Conservation (phyloP, 2,888 invertebrate species). For the Ophion costatus region DNA sequence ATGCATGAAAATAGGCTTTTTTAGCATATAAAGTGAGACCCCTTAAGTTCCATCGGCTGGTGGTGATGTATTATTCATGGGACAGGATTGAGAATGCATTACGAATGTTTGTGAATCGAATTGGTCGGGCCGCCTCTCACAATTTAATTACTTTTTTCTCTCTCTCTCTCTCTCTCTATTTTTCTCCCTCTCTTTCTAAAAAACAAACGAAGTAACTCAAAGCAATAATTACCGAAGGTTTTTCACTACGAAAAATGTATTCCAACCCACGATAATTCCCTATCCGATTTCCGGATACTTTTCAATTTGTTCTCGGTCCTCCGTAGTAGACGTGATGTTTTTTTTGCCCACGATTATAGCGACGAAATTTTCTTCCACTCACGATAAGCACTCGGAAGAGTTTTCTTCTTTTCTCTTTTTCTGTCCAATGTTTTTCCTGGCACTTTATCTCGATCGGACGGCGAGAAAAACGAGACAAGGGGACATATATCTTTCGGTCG, state of each 20-base stretch:
- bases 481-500: conserved; percentile 50
- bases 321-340: too few species aligned
- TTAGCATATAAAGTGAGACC: too few species aligned
- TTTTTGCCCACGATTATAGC: too few species aligned
- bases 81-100: conserved; percentile 55
- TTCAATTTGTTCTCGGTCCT: too few species aligned
- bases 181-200: too few species aligned
- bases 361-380: background rate
- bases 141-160: background rate
- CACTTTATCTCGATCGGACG: conserved; percentile 30
- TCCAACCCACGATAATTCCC: background rate
- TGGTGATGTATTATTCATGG: conserved; percentile 76
- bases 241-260: background rate
- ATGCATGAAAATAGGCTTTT: too few species aligned
- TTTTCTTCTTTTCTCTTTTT: background rate
- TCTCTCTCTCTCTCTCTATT: too few species aligned
- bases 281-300: background rate
- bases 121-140: conserved; percentile 63
- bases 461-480: conserved; percentile 14
- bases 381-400: background rate
- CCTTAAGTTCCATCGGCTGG: conserved; percentile 63
- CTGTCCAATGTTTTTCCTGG: too few species aligned
- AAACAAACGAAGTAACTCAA: background rate
- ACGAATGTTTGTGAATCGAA: conserved; percentile 72
- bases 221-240: conserved; percentile 37